These are phyloP conservation scores for Redunca redunca DNA, from an alignment of 2,113 vertebrate genomes.

Conservation along the genomic window DNA sequence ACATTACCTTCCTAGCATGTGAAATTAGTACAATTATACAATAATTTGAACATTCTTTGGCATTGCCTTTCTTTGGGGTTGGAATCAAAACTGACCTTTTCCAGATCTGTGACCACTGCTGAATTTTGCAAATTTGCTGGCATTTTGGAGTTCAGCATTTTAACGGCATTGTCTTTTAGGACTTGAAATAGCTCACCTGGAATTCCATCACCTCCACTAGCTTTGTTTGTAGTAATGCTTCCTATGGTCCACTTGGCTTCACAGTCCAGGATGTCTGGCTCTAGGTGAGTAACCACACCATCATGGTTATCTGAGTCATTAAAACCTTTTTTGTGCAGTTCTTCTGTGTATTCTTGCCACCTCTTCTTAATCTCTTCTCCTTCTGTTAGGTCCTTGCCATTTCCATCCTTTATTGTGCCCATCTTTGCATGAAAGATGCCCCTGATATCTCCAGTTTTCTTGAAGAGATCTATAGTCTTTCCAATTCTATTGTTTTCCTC, in stretches of 20 bases:
- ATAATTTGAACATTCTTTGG: too few relatives aligned
- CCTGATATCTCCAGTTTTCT: neutral
- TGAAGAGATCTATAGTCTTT: neutral
- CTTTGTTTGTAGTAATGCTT: neutral
- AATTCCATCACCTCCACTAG: neutral
- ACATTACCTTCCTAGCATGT: too few relatives aligned
- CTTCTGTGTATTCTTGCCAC: neutral
- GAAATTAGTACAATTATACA: too few relatives aligned
- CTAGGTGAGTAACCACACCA: neutral
- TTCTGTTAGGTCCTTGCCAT: neutral
- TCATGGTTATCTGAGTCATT: too few relatives aligned
- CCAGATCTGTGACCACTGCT: neutral
- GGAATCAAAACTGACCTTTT: neutral
- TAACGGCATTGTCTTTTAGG: neutral
- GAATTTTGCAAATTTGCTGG: neutral
- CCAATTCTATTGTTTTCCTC: neutral
- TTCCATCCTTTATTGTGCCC: neutral
- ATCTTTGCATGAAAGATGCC: neutral
- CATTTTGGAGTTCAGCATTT: neutral
- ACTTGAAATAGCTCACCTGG: neutral
- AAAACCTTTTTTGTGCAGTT: neutral
- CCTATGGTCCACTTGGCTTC: neutral
- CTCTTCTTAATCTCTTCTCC: neutral
- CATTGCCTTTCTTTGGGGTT: neutral
- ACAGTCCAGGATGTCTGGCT: neutral